Base-by-base conservation (phyloP, 2,888 invertebrate genomes). In the Nomada ferruginata region DNA sequence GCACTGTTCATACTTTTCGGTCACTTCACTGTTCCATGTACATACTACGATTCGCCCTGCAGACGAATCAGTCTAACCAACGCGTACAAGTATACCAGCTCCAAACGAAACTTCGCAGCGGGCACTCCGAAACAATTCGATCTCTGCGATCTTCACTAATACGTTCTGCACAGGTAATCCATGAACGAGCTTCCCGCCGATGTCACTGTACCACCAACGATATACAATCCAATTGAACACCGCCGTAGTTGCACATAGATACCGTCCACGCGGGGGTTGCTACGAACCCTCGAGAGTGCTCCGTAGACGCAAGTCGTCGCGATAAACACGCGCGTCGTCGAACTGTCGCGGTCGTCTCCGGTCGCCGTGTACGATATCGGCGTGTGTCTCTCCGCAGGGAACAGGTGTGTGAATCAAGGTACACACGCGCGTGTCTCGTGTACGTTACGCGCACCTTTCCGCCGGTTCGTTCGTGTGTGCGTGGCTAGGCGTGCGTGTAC, bases 321-420 rank as follows among this genome's bases (percentile, higher is more conserved):
- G 76, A 55, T 52, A 72, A 78, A 68, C 78, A 72, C 78, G 70
- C 84, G 66, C 76, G 59, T 63, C 55, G 64, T 70, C 64, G 71
- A 77, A 82, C 82, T 64, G 83, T 69, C 82, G 76, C 82, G 82
- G 61, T 65, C 26, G 53, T 15, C 55, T 55, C 84, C 61, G 50
- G 50, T 29, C 68, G 65, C 71, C 26, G 66, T 26, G 57, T 15
- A 47, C 47, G 68, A 61, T 77, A 71, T 79, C 78, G 70, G 79
- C 61, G 68, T 68, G 69, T 76, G 53, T 64, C 68, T 66, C 65
- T 29, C 61, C 53, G 63, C 44, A 50, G 26, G 74, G 81, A 83
- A 88, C 87, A 87, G 87, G 87, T 86, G 86, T 85, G 80, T 71
- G 64, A 20, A 66, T 47, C 64, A 23, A 20, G 13, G 44, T 66